Percentiles rank a stretch among this genome's conserved stretches.
Conservation (phyloP, 2,113 vertebrate genomes). For the Prinia subflava region DNA sequence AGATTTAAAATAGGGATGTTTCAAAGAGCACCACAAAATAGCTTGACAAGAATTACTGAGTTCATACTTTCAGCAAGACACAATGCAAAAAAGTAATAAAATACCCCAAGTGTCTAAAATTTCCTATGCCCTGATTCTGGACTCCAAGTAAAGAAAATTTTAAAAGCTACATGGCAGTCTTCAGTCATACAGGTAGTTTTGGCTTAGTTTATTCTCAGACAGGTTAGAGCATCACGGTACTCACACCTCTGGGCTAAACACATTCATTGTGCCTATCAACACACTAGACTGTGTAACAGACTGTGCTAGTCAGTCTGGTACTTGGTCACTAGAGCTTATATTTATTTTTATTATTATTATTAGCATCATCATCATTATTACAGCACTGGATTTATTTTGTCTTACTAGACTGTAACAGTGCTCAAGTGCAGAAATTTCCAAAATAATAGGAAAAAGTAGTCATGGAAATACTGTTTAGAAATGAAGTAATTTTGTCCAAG, state of each 20-base stretch:
- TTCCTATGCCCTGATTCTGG: neutral
- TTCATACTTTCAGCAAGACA: constrained; percentile 9
- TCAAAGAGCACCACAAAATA: constrained; percentile 24
- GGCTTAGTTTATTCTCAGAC: neutral
- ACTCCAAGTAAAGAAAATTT: neutral
- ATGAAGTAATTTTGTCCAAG: neutral
- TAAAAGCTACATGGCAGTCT: neutral
- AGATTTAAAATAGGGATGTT: neutral
- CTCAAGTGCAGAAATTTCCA: neutral
- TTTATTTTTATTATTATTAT: neutral
- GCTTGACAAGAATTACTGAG: neutral
- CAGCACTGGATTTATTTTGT: neutral
- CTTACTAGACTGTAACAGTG: neutral
- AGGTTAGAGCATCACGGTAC: neutral
- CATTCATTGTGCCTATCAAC: neutral
- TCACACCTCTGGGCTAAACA: neutral
- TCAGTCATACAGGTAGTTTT: neutral
- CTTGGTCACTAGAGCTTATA: neutral
- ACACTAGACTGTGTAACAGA: no score
- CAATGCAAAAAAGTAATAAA: neutral
- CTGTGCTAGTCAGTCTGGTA: no score
- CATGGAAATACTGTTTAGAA: neutral
- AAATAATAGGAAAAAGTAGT: neutral
- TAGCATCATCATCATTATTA: neutral
- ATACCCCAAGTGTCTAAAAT: neutral